A percentile compares a stretch with the other conserved stretches of the same genome.
These are phyloP conservation scores for Oreohelix idahoensis DNA, from an alignment of 1,140 invertebrate species.

Conservation along the genomic window DNA sequence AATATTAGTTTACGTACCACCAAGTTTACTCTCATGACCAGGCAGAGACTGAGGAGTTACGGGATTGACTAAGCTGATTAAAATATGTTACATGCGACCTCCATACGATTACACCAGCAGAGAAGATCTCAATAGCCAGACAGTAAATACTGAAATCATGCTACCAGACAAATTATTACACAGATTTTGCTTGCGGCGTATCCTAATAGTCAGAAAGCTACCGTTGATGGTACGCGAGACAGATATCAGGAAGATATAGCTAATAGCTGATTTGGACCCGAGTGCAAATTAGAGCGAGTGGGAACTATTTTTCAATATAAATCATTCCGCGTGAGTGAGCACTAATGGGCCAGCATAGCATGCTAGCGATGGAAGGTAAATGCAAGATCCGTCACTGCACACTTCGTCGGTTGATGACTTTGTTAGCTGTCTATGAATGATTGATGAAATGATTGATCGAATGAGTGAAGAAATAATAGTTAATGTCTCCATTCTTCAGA, in stretches of 20 bases:
- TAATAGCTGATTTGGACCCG: neutral
- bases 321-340: neutral
- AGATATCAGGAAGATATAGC: neutral
- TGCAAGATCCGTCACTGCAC: neutral
- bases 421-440: neutral
- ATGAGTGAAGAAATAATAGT: neutral
- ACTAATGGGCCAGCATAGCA: neutral
- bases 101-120: neutral
- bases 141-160: too few relatives aligned
- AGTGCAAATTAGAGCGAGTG: too few relatives aligned
- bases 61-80: neutral
- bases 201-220: neutral
- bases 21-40: neutral
- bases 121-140: too few relatives aligned
- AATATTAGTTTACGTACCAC: neutral
- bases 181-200: neutral
- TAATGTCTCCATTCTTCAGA: neutral
- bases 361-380: neutral
- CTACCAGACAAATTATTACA: neutral
- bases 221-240: neutral
- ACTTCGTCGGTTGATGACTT: neutral
- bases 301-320: neutral
- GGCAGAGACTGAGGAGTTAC: neutral
- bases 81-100: neutral
- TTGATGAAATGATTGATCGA: constrained; percentile 4